phyloP scores from a whole-genome alignment of 1,140 invertebrate species.

The Drosophila asahinai region DNA sequence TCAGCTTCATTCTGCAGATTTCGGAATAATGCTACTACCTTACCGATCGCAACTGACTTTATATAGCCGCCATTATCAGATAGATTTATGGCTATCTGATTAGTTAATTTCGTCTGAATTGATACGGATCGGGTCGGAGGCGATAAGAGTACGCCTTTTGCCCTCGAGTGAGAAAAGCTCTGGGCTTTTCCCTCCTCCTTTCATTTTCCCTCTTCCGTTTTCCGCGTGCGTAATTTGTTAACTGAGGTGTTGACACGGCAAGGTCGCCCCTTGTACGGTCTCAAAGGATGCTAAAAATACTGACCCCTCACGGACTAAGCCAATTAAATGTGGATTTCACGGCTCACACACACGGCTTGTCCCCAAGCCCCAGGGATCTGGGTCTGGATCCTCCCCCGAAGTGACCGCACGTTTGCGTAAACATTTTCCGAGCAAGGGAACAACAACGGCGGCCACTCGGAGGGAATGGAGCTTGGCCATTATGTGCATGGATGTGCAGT shows the following conservation, averaged over 20 bases:
- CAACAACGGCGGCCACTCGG: conserved; percentile 33
- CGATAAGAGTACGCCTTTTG: conserved; percentile 29
- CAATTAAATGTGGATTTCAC: conserved; percentile 78
- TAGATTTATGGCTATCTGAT: conserved; percentile 67
- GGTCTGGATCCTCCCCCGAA: conserved; percentile 1
- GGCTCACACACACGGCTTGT: conserved; percentile 20
- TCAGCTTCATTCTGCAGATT: conserved; percentile 67
- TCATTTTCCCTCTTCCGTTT: not conserved
- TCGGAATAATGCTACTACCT: conserved; percentile 3
- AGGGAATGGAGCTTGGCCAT: conserved; percentile 40
- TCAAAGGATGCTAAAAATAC: conserved; percentile 72
- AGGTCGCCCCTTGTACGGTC: conserved; percentile 11
- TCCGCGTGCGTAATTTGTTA: conserved; percentile 37
- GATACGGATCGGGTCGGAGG: conserved; percentile 19
- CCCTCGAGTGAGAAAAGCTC: conserved; percentile 28
- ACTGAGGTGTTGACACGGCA: conserved; percentile 54
- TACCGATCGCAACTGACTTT: conserved; percentile 13
- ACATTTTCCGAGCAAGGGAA: conserved; percentile 50
- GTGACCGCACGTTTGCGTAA: conserved; percentile 55
- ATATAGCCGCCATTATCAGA: conserved; percentile 56
- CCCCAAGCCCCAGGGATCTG: no score
- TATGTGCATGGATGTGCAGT: conserved; percentile 42
- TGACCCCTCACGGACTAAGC: conserved; percentile 43
- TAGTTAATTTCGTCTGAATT: conserved; percentile 28
- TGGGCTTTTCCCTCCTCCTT: conserved; percentile 1